phyloP scores from a whole-genome alignment of 1,140 invertebrate species.

The Gryllus bimaculatus region DNA sequence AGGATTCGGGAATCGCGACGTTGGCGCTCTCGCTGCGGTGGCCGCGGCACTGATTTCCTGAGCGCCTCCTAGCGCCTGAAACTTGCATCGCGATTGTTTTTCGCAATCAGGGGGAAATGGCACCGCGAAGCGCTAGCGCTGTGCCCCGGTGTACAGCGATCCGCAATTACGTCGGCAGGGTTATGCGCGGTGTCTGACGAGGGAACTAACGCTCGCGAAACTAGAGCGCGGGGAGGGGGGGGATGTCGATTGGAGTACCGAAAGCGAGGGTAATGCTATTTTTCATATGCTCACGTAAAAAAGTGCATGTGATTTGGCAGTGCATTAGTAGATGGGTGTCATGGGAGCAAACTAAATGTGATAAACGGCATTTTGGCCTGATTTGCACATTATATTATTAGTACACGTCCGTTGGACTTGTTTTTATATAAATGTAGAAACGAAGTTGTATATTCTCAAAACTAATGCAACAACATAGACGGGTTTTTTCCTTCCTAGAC shows the following conservation, averaged over 20 bases:
- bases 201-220: background rate
- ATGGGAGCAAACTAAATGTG: background rate
- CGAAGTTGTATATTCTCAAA: too few species aligned
- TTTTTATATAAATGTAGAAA: too few species aligned
- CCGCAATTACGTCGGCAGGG: background rate
- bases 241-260: too few species aligned
- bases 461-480: too few species aligned
- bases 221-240: background rate
- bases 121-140: background rate
- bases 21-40: too few species aligned
- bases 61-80: background rate
- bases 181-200: background rate
- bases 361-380: background rate
- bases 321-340: too few species aligned
- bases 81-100: background rate
- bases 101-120: background rate
- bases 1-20: background rate
- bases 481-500: too few species aligned
- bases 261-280: too few species aligned
- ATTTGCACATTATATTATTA: background rate
- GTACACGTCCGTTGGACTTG: too few species aligned
- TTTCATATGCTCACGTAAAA: too few species aligned
- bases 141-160: background rate
- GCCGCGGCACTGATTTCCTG: background rate
- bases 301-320: too few species aligned